A percentile compares a stretch with the other conserved stretches of the same genome.
These are phyloP conservation scores for Rousettus madagascariensis DNA, from an alignment of 2,797 vertebrate species.

Conservation along the genomic window DNA sequence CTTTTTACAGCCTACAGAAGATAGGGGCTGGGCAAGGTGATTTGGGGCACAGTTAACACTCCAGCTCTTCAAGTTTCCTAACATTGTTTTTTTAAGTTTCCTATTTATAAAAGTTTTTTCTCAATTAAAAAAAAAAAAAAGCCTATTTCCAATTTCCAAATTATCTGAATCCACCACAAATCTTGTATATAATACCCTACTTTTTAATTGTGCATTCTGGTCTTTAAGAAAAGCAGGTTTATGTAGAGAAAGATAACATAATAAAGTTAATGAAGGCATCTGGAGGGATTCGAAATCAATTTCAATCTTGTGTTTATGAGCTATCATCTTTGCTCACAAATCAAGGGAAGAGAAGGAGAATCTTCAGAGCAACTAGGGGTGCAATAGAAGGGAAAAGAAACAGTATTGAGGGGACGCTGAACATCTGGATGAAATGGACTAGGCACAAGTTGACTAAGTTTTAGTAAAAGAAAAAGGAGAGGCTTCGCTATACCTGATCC, in stretches of 20 bases:
- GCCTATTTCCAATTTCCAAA: not conserved
- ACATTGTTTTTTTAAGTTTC: not conserved
- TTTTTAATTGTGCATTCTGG: not conserved
- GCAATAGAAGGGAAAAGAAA: not conserved
- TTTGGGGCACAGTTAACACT: not conserved
- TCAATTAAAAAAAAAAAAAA: not conserved
- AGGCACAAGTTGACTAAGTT: not conserved
- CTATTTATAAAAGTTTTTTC: not conserved
- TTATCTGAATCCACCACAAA: constrained; percentile 1
- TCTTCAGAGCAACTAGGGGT: not conserved
- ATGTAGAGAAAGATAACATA: not conserved
- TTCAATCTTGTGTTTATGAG: not conserved
- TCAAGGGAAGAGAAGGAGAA: not conserved
- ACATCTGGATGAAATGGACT: not conserved
- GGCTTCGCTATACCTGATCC: not conserved
- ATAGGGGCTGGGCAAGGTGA: not conserved
- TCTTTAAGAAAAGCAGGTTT: not conserved
- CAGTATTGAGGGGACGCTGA: not conserved
- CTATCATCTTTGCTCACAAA: not conserved
- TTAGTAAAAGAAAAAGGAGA: not conserved
- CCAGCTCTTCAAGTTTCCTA: not conserved
- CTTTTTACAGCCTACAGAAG: not conserved
- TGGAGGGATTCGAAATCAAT: not conserved
- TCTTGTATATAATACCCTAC: not conserved
- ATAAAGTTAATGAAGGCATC: not conserved